Base-by-base conservation (phyloP, 1,140 invertebrate genomes). In the Aphelenchoides besseyi region DNA sequence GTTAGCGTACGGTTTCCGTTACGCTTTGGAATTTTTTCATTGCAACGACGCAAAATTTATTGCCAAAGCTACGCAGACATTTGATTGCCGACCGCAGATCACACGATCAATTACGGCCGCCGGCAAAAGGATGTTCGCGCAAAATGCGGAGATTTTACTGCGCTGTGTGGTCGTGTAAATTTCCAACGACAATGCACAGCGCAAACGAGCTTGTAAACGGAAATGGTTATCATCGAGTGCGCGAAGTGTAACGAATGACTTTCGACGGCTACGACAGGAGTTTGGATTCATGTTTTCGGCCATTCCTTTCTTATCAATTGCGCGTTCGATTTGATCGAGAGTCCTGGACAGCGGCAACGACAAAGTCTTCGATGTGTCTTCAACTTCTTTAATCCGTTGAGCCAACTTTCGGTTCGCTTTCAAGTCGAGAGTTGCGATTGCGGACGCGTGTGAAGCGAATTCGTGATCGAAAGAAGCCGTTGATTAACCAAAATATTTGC, bases 81-180 rank as follows among this genome's bases (percentile, higher is more conserved):
- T 48, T 48, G 41, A 48, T 48, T 48, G 41, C 41, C 12, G 23
- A 12, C 23, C 41, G 41, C 12, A 12, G 41, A 12, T 23, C 12
- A 48, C 41, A 23, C 12, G 41, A 12, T 12, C 41, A 48, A 48
- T 23, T 16, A 48, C 41, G 41, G 41, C n/a, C n/a, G n/a, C n/a
- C n/a, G n/a, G n/a, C n/a, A n/a, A n/a, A n/a, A n/a, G n/a, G n/a
- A n/a, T n/a, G n/a, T n/a, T n/a, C n/a, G n/a, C n/a, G n/a, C n/a
- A n/a, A n/a, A n/a, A n/a, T n/a, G n/a, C 41, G 41, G 41, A 48
- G 41, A 48, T 48, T 48, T 48, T 16, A 48, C 41, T 12, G 41
- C 41, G 41, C 23, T 48, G 41, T 48, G 41, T 48, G 41, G 41
- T 48, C 41, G 41, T 48, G 41, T 48, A 48, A 48, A 48, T 48